phyloP scores from a whole-genome alignment of 1,140 invertebrate species.

The Drosophila tristis region DNA sequence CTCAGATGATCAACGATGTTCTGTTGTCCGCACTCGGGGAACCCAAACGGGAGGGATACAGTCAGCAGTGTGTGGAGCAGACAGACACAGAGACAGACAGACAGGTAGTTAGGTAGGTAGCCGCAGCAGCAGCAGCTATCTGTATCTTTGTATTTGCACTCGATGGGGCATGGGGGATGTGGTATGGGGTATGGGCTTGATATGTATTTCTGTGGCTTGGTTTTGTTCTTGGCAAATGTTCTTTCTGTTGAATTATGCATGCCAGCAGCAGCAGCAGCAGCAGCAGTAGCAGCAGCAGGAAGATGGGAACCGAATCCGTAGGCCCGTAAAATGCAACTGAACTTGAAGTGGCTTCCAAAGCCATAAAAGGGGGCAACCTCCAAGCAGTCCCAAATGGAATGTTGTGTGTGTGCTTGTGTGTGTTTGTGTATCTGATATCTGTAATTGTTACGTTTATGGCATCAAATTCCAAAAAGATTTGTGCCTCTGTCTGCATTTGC shows the following conservation, averaged over 20 bases:
- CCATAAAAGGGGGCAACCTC: constrained; percentile 59
- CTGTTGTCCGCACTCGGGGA: neutral
- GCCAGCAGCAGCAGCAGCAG: constrained; percentile 15
- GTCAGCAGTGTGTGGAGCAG: constrained; percentile 22
- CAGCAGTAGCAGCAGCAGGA: neutral
- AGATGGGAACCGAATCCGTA: constrained; percentile 40
- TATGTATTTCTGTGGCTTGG: constrained; percentile 40
- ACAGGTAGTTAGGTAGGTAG: constrained; percentile 38
- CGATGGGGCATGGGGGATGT: constrained; percentile 46
- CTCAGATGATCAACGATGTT: constrained; percentile 69
- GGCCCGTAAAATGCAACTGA: constrained; percentile 61
- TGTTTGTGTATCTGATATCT: constrained; percentile 30
- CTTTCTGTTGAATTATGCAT: constrained; percentile 72
- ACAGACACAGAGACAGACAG: constrained; percentile 12
- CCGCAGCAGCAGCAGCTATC: constrained; percentile 35
- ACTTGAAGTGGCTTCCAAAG: constrained; percentile 62
- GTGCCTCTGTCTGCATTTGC: constrained; percentile 64
- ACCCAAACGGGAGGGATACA: constrained; percentile 25
- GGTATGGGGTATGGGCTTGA: too few species aligned
- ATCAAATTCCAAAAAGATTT: constrained; percentile 68
- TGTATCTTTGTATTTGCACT: constrained; percentile 68
- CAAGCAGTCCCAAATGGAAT: neutral
- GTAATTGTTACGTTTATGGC: constrained; percentile 71
- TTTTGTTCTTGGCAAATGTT: constrained; percentile 55
- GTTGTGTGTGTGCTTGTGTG: neutral